Evolutionary conservation across 2,113 vertebrate species (phyloP).

Genomic region (Pavo muticus): DNA sequence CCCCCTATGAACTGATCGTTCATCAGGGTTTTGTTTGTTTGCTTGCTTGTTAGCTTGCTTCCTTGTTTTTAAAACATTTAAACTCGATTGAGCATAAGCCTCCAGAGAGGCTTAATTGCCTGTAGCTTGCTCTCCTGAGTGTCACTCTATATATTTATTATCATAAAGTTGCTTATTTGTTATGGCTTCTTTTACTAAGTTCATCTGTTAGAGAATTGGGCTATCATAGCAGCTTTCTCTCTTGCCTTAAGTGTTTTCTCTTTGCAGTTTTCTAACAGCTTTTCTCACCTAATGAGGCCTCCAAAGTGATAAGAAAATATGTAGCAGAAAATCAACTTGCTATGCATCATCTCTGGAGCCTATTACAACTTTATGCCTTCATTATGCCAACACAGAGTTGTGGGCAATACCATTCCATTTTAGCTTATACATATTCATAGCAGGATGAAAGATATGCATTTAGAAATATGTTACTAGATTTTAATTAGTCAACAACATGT

Average conservation of each 20-base stretch:
- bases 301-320: conserved; percentile 27
- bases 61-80: conserved; percentile 5
- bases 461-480: not conserved
- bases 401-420: not conserved
- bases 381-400: not conserved
- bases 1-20: not conserved
- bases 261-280: conserved; percentile 15
- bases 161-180: conserved; percentile 10
- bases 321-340: not conserved
- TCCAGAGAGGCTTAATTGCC: not conserved
- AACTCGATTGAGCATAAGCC: not conserved
- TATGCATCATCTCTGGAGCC: not conserved
- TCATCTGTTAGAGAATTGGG: not conserved
- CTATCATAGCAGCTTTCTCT: not conserved
- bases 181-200: conserved; percentile 21
- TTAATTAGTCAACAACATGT: not conserved
- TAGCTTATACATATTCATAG: not conserved
- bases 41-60: not conserved
- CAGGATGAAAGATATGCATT: not conserved
- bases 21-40: not conserved
- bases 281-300: conserved; percentile 48
- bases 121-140: not conserved
- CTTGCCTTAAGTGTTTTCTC: not conserved
- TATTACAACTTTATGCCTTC: conserved; percentile 17
- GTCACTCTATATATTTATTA: conserved; percentile 2